Evolutionary conservation across 1,140 invertebrate species (phyloP).

Genomic region (Gryllus bimaculatus): DNA sequence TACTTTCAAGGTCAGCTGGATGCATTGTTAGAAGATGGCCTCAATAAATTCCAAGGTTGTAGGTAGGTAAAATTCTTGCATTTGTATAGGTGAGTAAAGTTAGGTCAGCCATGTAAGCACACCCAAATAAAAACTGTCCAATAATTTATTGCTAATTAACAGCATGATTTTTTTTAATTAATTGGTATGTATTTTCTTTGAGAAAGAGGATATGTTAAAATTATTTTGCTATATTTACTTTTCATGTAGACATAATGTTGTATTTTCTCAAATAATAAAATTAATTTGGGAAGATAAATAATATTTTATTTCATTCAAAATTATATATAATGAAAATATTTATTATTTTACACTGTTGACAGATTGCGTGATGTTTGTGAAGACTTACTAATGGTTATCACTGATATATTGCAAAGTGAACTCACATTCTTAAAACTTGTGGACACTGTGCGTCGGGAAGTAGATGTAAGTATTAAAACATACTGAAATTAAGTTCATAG

Average conservation of each 20-base stretch:
- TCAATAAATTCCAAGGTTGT: conserved; percentile 20
- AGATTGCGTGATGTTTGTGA: conserved; percentile 21
- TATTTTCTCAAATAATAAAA: neutral
- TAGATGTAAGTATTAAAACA: conserved; percentile 1
- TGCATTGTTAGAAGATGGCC: conserved; percentile 19
- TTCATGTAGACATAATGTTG: no score
- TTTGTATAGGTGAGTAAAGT: neutral
- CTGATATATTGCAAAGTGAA: conserved; percentile 19
- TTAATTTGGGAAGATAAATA: neutral
- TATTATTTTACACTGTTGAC: neutral
- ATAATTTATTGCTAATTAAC: no score
- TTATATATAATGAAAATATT: neutral
- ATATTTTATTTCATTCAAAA: neutral
- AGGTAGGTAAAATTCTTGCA: conserved; percentile 15
- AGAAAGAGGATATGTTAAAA: no score
- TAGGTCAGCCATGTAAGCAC: no score
- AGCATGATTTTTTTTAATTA: no score
- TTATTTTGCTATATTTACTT: no score
- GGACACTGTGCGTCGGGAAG: conserved; percentile 6
- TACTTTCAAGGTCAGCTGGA: conserved; percentile 17
- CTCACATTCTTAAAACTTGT: conserved; percentile 16
- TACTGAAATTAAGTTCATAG: neutral
- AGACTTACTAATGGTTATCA: conserved; percentile 17
- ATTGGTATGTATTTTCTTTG: no score
- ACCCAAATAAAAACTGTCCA: no score